These are phyloP conservation scores for Brenthis ino DNA, from an alignment of 2,888 invertebrate species.

Conservation along the genomic window DNA sequence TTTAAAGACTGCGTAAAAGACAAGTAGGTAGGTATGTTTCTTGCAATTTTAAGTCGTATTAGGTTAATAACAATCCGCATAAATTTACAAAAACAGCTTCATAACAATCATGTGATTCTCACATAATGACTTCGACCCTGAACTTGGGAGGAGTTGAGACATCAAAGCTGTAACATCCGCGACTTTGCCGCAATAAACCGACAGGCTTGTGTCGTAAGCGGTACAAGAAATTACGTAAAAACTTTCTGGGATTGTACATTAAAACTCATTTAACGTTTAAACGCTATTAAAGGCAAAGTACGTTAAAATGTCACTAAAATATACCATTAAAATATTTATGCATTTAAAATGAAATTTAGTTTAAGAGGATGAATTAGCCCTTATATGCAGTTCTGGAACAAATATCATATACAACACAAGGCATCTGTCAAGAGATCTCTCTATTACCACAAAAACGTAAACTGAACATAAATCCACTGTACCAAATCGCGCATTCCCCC, in stretches of 20 bases:
- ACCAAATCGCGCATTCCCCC: too few species aligned
- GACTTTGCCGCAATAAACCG: too few species aligned
- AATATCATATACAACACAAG: too few species aligned
- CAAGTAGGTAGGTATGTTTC: neutral
- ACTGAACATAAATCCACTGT: too few species aligned
- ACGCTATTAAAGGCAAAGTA: neutral
- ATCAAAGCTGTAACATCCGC: neutral
- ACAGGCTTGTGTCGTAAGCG: neutral
- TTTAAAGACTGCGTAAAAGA: neutral
- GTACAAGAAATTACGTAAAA: neutral
- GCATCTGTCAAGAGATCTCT: too few species aligned
- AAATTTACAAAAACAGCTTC: neutral
- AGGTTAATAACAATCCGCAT: too few species aligned
- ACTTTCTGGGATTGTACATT: neutral
- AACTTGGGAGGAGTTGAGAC: neutral
- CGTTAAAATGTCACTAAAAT: slow-evolving; percentile 11
- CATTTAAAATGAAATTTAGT: neutral
- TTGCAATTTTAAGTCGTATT: neutral
- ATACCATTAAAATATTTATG: too few species aligned
- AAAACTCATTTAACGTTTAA: slow-evolving; percentile 3
- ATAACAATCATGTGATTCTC: neutral
- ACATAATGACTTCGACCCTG: slow-evolving; percentile 1
- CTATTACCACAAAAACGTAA: too few species aligned
- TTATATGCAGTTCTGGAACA: too few species aligned
- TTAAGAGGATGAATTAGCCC: neutral